Base-by-base conservation (phyloP, 2,888 invertebrate genomes). In the Microctonus hyperodae region DNA sequence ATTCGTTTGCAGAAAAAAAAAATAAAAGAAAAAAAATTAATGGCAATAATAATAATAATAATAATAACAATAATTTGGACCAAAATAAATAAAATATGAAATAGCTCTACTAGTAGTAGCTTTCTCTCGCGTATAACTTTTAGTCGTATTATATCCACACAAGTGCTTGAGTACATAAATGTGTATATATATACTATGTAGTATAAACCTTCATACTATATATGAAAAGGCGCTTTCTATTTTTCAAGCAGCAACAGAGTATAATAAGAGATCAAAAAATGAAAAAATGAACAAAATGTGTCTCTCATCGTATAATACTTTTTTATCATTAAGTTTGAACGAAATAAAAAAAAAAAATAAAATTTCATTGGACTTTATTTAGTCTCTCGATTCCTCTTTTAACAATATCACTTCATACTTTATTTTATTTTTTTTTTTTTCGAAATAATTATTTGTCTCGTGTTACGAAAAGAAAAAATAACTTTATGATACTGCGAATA, bases 1-100 rank as follows among this genome's bases (percentile, higher is more conserved):
- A 71, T 72, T 72, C 67, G 33, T 51, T 16, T 37, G 59, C 37
- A 44, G 44, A 16, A 28, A n/a, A 33, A 48, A 51, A 25, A 35
- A 48, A 50, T 55, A 55, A 55, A 62, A 35, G 37, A 16, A 16
- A 58, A 20, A 11, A 25, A n/a, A 44, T 11, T 22, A 33, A 56
- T 56, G 23, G 44, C 31, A 35, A 64, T 58, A 58, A 64, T 58
- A 58, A 56, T 28, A 44, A 44, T 22, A 33, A 33, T 56, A 16
- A 56, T 23, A 35, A 64, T 58, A 58, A 56, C 28, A 44, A 44
- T 60, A 48, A 22, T 44, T 48, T 20, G 31, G 25, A 51, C n/a
- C 5, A n/a, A 22, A 51, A 28, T 44, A 44, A 44, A 44, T 44
- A 44, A 44, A 40, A 44, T 16, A 44, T 59, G 48, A 59, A 44